Evolutionary conservation across 2,888 invertebrate species (phyloP), one percentile per base, ranked within the genome.

Genomic region (Mechanitis mazaeus): DNA sequence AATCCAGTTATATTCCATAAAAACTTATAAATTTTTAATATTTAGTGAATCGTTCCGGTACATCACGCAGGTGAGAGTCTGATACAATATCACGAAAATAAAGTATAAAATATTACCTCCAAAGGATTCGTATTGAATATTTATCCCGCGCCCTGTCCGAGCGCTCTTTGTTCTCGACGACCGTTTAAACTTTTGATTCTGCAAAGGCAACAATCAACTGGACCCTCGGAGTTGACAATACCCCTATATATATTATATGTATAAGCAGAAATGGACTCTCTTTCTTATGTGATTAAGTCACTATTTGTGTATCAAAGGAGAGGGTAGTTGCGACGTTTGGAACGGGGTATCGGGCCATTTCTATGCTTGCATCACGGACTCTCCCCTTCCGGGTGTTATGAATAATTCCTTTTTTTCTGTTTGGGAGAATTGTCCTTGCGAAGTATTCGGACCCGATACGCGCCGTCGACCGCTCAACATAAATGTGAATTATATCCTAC

Each of bases 381-480:
- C 89, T 89, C 89, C 90, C 89, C 89, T 90, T 90, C 90, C 90
- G 90, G 89, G 90, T 89, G 88, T 85, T 89, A 89, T 90, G 89
- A 90, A 90, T 90, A 89, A 90, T 90, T 89, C 89, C 84, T 85
- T 84, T 87, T 20, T 89, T 87, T 87, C 87, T 87, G 81, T 77
- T 81, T 76, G 83, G 82, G 81, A 83, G 83, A 83, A 89, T 85
- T 86, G 89, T 90, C 87, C 85, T 85, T 85, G 86, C 81, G 84
- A 87, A 87, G 84, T 86, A 85, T 83, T 81, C 80, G 79, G 85
- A 85, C 85, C 84, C 87, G 87, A 86, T 86, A 86, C 90, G 89
- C 86, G 80, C 83, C 85, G 85, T 76, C 80, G 87, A 76, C 77
- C 82, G 79, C 77, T 85, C 80, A 83, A 85, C 83, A 87, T 86